phyloP scores from a whole-genome alignment of 2,888 invertebrate species.

The Stenichneumon culpator region DNA sequence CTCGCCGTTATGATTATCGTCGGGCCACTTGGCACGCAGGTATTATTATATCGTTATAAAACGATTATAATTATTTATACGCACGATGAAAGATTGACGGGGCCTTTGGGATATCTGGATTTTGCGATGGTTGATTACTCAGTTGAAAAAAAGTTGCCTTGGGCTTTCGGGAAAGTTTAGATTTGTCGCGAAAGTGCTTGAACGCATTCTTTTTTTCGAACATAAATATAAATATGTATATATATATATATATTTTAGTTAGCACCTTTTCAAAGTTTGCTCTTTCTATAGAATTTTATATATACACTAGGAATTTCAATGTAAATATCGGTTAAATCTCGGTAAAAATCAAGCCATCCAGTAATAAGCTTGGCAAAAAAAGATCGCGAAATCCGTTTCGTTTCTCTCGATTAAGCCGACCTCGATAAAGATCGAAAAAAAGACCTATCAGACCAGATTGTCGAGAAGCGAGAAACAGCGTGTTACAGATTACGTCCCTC shows the following conservation, averaged over 20 bases:
- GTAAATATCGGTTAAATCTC: neutral
- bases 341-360: neutral
- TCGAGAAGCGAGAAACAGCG: slow-evolving; percentile 69
- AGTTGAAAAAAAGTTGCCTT: neutral
- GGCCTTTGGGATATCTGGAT: slow-evolving; percentile 27
- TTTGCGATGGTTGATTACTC: slow-evolving; percentile 35
- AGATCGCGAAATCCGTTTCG: slow-evolving; percentile 16
- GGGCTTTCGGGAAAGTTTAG: neutral
- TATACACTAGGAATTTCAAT: neutral
- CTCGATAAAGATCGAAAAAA: slow-evolving; percentile 20
- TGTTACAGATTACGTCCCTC: slow-evolving; percentile 76
- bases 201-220: neutral
- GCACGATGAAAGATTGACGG: slow-evolving; percentile 21
- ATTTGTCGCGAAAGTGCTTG: too few relatives aligned
- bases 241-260: neutral
- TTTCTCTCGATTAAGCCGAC: neutral
- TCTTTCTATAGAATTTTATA: neutral
- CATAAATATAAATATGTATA: too few relatives aligned
- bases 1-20: slow-evolving; percentile 52
- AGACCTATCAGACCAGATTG: neutral
- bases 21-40: slow-evolving; percentile 42
- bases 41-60: slow-evolving; percentile 67
- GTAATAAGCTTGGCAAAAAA: neutral
- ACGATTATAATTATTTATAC: slow-evolving; percentile 63
- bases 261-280: neutral